Conservation (phyloP, 2,797 vertebrate genomes). For the Sciaenops ocellatus region DNA sequence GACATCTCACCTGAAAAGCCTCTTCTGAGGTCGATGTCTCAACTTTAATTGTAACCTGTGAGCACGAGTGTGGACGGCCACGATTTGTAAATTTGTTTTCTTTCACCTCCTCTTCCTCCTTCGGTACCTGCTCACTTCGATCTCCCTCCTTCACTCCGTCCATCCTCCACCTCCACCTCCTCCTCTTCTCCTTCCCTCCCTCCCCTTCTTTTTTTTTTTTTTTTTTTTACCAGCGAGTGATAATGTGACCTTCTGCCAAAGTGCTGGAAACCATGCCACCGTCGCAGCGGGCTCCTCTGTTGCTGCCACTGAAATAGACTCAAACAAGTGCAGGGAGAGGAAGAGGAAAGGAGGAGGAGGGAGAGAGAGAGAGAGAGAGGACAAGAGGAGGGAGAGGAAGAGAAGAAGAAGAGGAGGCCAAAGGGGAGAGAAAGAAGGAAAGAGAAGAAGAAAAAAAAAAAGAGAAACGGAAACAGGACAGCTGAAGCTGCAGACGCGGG, state of each 20-base stretch:
- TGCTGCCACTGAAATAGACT: conserved; percentile 86
- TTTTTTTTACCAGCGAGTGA: conserved; percentile 73
- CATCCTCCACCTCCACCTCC: conserved; percentile 42
- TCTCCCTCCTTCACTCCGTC: conserved; percentile 50
- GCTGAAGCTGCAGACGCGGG: conserved; percentile 77
- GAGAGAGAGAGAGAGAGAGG: conserved; percentile 39
- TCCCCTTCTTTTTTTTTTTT: background rate
- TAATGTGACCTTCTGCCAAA: conserved; percentile 91
- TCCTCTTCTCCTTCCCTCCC: conserved; percentile 22
- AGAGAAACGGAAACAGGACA: conserved; percentile 63
- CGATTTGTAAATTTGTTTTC: conserved; percentile 35
- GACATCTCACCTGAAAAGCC: conserved; percentile 46
- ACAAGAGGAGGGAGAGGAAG: conserved; percentile 37
- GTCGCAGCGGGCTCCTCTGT: conserved; percentile 83
- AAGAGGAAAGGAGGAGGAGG: conserved; percentile 39
- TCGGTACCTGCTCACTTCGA: conserved; percentile 57
- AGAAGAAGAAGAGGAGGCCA: conserved; percentile 59
- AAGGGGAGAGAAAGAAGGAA: conserved; percentile 42
- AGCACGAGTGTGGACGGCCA: conserved; percentile 39
- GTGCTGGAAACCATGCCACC: conserved; percentile 86
- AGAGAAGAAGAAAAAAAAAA: conserved; percentile 29
- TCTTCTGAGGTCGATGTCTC: conserved; percentile 20
- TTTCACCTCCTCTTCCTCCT: conserved; percentile 45
- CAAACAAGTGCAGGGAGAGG: conserved; percentile 83
- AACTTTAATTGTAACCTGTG: conserved; percentile 38